A percentile compares a stretch with the other conserved stretches of the same genome.
Evolutionary conservation across 2,113 vertebrate species (phyloP).

Genomic region (Alouatta palliata): DNA sequence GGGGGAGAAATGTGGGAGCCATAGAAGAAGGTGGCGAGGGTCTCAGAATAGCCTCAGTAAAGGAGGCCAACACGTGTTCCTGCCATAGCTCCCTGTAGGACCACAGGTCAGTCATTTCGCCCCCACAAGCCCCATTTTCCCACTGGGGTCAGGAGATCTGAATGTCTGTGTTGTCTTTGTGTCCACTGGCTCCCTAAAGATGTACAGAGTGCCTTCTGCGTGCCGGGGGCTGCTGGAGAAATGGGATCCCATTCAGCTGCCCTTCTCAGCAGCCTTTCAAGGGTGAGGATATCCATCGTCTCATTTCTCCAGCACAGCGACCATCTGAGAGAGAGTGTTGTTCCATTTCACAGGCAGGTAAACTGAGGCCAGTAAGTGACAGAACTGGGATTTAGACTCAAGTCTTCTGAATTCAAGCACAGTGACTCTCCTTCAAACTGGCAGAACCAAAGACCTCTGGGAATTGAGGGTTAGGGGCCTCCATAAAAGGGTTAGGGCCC

Average conservation of each 20-base stretch:
- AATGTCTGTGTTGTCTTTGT: not conserved
- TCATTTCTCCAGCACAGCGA: not conserved
- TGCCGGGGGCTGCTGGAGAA: not conserved
- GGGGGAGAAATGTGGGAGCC: not conserved
- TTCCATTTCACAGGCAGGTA: not conserved
- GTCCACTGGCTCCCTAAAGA: not conserved
- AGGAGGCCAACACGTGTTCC: not conserved
- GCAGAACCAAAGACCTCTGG: not conserved
- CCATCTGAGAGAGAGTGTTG: not conserved
- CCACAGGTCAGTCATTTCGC: not conserved
- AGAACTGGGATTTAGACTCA: not conserved
- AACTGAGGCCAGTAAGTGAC: not conserved
- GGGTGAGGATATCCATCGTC: not conserved
- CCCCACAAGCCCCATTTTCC: not conserved
- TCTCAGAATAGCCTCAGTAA: not conserved
- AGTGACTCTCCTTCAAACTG: not conserved
- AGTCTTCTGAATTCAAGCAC: not conserved
- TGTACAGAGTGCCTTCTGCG: not conserved
- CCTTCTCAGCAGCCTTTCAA: not conserved
- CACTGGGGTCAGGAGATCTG: not conserved
- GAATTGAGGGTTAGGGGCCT: not conserved
- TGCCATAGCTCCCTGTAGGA: not conserved
- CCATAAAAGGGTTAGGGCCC: not conserved
- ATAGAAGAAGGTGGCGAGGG: not conserved
- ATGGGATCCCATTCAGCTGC: too few relatives aligned